Percentiles rank a stretch among this genome's conserved stretches.
Conservation (phyloP, 2,797 vertebrate species). For the Chrysocyon brachyurus region DNA sequence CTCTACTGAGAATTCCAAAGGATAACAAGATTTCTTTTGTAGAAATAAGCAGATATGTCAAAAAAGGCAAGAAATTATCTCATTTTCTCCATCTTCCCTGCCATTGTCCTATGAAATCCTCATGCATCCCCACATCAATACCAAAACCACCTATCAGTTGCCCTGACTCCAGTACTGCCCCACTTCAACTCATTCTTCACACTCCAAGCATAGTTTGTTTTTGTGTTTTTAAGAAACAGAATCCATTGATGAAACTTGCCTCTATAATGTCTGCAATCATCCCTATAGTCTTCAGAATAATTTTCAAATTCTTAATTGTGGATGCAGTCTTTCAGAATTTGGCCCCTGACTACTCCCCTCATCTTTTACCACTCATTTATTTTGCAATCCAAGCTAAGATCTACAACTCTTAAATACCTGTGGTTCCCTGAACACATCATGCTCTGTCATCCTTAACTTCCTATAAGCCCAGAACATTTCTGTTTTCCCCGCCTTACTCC, state of each 20-base stretch:
- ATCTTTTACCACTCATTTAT: not conserved
- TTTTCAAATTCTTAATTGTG: slow-evolving; percentile 26
- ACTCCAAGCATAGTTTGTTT: not conserved
- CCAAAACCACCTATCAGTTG: not conserved
- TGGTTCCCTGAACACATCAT: not conserved
- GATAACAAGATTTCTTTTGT: not conserved
- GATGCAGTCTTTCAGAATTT: slow-evolving; percentile 20
- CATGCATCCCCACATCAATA: not conserved
- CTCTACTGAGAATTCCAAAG: slow-evolving; percentile 30
- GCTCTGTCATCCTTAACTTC: not conserved
- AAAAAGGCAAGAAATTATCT: not conserved
- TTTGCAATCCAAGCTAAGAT: not conserved
- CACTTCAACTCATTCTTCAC: slow-evolving; percentile 26
- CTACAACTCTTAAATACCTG: not conserved
- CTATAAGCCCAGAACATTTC: not conserved
- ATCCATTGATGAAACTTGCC: not conserved
- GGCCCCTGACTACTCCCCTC: not conserved
- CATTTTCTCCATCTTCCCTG: not conserved
- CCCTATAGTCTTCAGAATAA: not conserved
- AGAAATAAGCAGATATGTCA: not conserved
- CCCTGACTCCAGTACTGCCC: not conserved
- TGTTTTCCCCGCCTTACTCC: not conserved
- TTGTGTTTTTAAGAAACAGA: not conserved
- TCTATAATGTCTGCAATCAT: not conserved
- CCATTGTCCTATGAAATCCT: not conserved